Evolutionary conservation across 1,140 invertebrate genomes (phyloP).

Genomic region (Prorops nasuta): DNA sequence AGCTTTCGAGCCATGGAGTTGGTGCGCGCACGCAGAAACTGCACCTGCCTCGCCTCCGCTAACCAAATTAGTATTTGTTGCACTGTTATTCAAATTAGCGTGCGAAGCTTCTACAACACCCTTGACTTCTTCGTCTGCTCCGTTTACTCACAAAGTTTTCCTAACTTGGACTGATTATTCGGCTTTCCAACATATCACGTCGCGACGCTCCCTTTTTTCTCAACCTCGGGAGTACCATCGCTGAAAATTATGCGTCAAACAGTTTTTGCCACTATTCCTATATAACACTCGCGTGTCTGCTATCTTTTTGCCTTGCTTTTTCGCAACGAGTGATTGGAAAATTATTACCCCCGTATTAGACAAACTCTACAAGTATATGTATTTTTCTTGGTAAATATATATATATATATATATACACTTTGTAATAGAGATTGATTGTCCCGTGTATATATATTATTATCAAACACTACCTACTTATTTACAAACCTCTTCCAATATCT

Average conservation of each 20-base stretch:
- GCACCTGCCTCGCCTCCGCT: not conserved
- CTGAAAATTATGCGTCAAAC: too few species aligned
- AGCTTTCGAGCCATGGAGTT: constrained; percentile 6
- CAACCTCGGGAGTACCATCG: too few species aligned
- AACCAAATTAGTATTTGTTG: constrained; percentile 38
- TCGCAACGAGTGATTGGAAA: too few species aligned
- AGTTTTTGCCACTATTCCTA: too few species aligned
- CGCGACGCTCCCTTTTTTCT: too few species aligned
- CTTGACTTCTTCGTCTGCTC: constrained; percentile 2
- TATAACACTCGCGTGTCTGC: too few species aligned
- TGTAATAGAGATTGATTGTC: constrained; percentile 25
- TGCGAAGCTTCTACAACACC: constrained; percentile 8
- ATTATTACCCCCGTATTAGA: too few species aligned
- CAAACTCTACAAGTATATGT: too few species aligned
- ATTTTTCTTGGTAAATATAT: constrained; percentile 7
- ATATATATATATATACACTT: constrained; percentile 15
- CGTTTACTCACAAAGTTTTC: not conserved
- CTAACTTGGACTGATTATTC: too few species aligned
- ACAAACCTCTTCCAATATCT: constrained; percentile 17
- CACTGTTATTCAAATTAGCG: constrained; percentile 39
- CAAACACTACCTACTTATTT: constrained; percentile 16
- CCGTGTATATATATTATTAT: too few species aligned
- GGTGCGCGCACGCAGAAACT: not conserved
- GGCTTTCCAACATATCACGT: too few species aligned
- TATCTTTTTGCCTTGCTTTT: too few species aligned